Percentiles rank a stretch among this genome's conserved stretches.
These are phyloP conservation scores for Drosophila crucigera DNA, from an alignment of 2,888 invertebrate genomes.

Conservation along the genomic window DNA sequence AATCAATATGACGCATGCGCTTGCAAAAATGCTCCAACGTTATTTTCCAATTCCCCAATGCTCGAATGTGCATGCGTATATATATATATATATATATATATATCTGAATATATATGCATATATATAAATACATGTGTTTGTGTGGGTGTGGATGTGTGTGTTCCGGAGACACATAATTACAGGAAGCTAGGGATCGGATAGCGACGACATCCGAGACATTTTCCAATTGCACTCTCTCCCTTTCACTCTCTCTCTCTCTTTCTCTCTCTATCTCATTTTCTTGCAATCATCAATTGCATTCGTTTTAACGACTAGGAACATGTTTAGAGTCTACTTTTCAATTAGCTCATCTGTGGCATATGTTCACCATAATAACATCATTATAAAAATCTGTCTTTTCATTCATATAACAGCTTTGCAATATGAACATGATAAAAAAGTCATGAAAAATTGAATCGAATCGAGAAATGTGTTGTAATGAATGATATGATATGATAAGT, in stretches of 20 bases:
- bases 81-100: neutral
- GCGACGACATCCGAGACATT: constrained; percentile 1
- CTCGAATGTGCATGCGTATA: constrained; percentile 1
- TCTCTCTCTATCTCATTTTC: neutral
- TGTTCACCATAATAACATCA: neutral
- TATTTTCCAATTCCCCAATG: constrained; percentile 21
- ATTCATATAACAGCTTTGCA: neutral
- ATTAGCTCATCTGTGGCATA: neutral
- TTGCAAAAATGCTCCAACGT: constrained; percentile 35
- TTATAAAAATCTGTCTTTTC: neutral
- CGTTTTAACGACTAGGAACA: neutral
- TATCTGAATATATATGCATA: neutral
- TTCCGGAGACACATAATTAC: constrained; percentile 48
- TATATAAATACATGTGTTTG: neutral
- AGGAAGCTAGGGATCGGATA: constrained; percentile 37
- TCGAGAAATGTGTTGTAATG: neutral
- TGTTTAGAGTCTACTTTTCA: neutral
- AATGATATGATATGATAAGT: neutral
- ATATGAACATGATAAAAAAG: neutral
- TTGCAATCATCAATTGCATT: neutral
- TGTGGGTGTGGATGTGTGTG: constrained; percentile 14
- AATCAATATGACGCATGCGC: constrained; percentile 80
- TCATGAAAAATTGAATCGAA: neutral
- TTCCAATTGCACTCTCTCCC: neutral
- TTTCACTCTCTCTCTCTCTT: neutral